These are phyloP conservation scores for Apoda limacodes DNA, from an alignment of 2,888 invertebrate genomes.

Conservation along the genomic window DNA sequence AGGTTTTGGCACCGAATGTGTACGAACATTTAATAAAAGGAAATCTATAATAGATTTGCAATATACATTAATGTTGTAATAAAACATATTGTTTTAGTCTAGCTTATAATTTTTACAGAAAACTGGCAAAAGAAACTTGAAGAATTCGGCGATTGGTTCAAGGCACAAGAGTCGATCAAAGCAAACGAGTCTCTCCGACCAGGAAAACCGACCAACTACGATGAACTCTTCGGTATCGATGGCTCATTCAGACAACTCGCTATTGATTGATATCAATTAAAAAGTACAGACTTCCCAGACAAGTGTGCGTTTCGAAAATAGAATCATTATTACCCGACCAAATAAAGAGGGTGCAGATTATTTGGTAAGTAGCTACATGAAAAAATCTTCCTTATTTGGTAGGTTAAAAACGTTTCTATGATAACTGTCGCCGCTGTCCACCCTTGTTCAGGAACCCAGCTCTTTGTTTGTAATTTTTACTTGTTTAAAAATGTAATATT, in stretches of 20 bases:
- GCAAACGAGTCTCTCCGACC: conserved; percentile 84
- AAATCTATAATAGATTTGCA: too few relatives aligned
- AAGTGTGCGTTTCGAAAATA: background rate
- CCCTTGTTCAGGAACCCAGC: too few relatives aligned
- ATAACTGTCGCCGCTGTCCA: too few relatives aligned
- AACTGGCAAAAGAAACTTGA: conserved; percentile 82
- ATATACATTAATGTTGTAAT: too few relatives aligned
- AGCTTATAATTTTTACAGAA: too few relatives aligned
- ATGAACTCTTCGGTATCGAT: conserved; percentile 88
- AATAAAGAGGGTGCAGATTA: background rate
- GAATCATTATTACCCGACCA: too few relatives aligned
- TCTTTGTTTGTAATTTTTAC: too few relatives aligned
- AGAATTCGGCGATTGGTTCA: conserved; percentile 84
- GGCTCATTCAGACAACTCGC: conserved; percentile 86
- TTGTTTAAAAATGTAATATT: too few relatives aligned
- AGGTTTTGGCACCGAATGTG: too few relatives aligned
- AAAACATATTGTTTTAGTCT: too few relatives aligned
- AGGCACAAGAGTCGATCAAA: conserved; percentile 78
- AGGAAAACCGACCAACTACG: conserved; percentile 85
- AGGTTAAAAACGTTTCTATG: too few relatives aligned
- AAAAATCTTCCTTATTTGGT: background rate
- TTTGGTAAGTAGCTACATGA: background rate
- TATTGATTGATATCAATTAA: conserved; percentile 73
- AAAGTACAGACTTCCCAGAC: background rate
- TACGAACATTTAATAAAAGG: too few relatives aligned